A percentile compares a stretch with the other conserved stretches of the same genome.
These are phyloP conservation scores for mouse (Mus musculus) DNA, from an alignment of 2,113 vertebrate genomes.

Conservation along the genomic window GRCm39 chr12:78326001-78326500, in stretches of 20 bases:
- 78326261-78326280: conserved; percentile 14
- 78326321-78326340: not conserved
- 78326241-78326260: not conserved
- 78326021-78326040: not conserved
- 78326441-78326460: not conserved
- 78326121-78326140: not conserved
- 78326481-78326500: not conserved
- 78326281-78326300: not conserved
- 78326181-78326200: not conserved
- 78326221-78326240: not conserved
- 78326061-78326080: not conserved
- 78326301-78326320: not conserved
- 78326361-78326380: not conserved
- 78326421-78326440: too few relatives aligned
- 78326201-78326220: not conserved
- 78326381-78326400: not conserved
- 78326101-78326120: not conserved
- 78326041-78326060: not conserved
- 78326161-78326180: not conserved
- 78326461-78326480: not conserved
- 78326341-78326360: not conserved
- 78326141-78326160: not conserved
- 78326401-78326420: not conserved
- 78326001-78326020: not conserved
- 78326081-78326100: not conserved